Evolutionary conservation across 2,113 vertebrate genomes (phyloP), one percentile per base, ranked within the genome.

Genomic region (Elephantulus edwardii): DNA sequence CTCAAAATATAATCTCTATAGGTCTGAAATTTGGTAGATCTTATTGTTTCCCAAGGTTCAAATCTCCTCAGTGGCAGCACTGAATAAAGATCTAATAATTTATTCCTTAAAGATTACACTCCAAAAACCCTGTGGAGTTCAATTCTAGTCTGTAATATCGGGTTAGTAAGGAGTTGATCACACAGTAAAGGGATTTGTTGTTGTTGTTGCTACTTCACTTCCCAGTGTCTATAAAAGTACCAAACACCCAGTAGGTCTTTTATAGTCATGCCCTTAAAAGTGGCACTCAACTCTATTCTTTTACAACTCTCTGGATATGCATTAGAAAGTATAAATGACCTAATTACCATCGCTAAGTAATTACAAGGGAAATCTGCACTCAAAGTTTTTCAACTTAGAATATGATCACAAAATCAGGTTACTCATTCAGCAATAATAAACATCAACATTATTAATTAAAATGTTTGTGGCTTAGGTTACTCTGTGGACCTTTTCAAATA

Each of bases 371-470:
- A 89, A 71, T 71, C 16, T 85, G 38, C 9, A 66, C 5, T 79
- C 26, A 46, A 80, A 44, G 62, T 90, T 83, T 76, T 17, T 86
- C 89, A 52, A 48, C 12, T 46, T 46, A 56, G 26, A 78, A 62
- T 6, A 46, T 2, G 8, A 14, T 72, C 26, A 86, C 11, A 58
- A 90, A 86, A 92, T 44, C 8, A 50, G 8, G 79, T 88, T 93
- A 81, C 14, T 64, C 79, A 35, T 86, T 91, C 75, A 94, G 44
- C 78, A 88, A 88, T 86, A 92, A 81, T 93, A 88, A 90, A 60
- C 33, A 74, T 86, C 76, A 88, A 66, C 83, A 88, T 93, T 85
- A 95, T 80, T 94, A 95, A 92, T 95, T 95, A 83, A 85, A 89
- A 93, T 86, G 76, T 76, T 86, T 94, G 77, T 89, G 22, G 46